Conservation (phyloP, 2,888 invertebrate species). For the Cephus sareptanus region DNA sequence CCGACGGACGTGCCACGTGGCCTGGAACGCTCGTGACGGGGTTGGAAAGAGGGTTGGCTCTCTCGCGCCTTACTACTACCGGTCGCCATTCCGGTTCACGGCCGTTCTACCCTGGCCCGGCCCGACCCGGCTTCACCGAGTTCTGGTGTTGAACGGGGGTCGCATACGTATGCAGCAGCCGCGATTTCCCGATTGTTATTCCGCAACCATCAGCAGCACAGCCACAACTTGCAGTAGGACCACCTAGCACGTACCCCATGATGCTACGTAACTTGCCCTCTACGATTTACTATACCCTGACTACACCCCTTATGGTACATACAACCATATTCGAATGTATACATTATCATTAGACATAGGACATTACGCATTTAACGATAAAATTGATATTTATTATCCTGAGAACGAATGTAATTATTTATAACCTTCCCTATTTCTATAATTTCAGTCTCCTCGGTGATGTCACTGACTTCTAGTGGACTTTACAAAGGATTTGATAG, state of each 20-base stretch:
- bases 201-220: constrained; percentile 40
- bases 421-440: constrained; percentile 30
- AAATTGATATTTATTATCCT: too few relatives aligned
- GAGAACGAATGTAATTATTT: too few relatives aligned
- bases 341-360: too few relatives aligned
- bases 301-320: too few relatives aligned
- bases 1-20: constrained; percentile 28
- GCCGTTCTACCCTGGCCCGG: constrained; percentile 20
- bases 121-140: background rate
- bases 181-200: constrained; percentile 58
- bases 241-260: constrained; percentile 44
- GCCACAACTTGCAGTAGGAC: constrained; percentile 6
- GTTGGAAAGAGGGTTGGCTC: constrained; percentile 46
- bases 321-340: too few relatives aligned
- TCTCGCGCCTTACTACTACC: constrained; percentile 16
- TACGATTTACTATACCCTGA: too few relatives aligned
- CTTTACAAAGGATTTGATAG: constrained; percentile 87
- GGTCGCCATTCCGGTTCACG: constrained; percentile 24
- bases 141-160: constrained; percentile 14
- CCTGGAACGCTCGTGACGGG: constrained; percentile 45
- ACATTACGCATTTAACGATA: too few relatives aligned
- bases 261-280: constrained; percentile 12
- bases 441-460: constrained; percentile 82
- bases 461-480: constrained; percentile 80
- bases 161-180: constrained; percentile 45